phyloP scores from a whole-genome alignment of 2,888 invertebrate genomes.

The Drosophila stalkeri region DNA sequence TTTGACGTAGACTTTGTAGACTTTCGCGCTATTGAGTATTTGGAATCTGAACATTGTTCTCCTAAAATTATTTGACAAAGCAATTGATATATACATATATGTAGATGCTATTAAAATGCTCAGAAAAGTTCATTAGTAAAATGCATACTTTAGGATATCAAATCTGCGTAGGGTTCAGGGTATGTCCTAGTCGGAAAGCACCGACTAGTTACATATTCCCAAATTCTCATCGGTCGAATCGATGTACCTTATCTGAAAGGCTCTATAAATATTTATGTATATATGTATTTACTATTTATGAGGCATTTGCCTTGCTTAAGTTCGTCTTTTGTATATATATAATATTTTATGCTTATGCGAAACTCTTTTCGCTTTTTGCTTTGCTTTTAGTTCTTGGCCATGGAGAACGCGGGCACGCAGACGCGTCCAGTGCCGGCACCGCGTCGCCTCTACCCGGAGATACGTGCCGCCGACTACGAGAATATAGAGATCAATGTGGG shows the following conservation, averaged over 20 bases:
- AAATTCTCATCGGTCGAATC: conserved; percentile 1
- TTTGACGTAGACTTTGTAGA: too few relatives aligned
- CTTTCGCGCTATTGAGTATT: too few relatives aligned
- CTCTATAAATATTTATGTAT: neutral
- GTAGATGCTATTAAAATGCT: too few relatives aligned
- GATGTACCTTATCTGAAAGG: neutral
- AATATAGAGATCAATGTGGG: conserved; percentile 79
- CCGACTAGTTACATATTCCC: too few relatives aligned
- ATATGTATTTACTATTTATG: neutral
- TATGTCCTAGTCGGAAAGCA: too few relatives aligned
- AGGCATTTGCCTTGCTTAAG: neutral
- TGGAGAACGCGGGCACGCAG: conserved; percentile 60
- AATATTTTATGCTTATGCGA: conserved; percentile 29
- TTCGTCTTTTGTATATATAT: conserved; percentile 32
- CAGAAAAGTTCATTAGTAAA: too few relatives aligned
- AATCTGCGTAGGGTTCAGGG: too few relatives aligned
- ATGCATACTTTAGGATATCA: too few relatives aligned
- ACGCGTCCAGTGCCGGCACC: conserved; percentile 83
- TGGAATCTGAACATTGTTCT: too few relatives aligned
- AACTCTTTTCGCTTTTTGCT: neutral
- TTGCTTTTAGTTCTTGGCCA: conserved; percentile 32
- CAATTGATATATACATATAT: too few relatives aligned
- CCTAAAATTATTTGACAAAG: too few relatives aligned
- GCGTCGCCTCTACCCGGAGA: conserved; percentile 80
- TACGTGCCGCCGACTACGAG: conserved; percentile 82